A percentile compares a stretch with the other conserved stretches of the same genome.
Conservation (phyloP, 2,888 invertebrate species). For the Chloroclystis v-ata region DNA sequence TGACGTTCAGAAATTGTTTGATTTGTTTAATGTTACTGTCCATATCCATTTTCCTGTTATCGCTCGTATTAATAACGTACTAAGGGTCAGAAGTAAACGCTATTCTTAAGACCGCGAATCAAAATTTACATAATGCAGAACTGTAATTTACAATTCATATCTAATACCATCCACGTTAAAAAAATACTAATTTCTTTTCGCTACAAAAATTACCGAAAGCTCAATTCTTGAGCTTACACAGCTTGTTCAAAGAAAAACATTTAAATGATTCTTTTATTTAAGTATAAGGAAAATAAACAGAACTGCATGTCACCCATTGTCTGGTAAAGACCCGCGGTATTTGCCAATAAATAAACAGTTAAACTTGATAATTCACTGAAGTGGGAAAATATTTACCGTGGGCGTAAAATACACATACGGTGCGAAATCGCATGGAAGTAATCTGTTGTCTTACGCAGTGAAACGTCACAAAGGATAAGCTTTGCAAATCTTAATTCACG, state of each 20-base stretch:
- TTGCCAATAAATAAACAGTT: conserved; percentile 3
- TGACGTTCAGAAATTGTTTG: too few species aligned
- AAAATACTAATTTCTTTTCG: too few species aligned
- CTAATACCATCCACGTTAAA: too few species aligned
- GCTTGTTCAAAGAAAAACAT: neutral
- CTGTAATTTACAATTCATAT: too few species aligned
- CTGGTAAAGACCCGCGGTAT: neutral
- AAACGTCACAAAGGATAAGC: conserved; percentile 34
- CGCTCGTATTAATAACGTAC: neutral
- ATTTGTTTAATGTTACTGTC: too few species aligned
- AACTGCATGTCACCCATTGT: neutral
- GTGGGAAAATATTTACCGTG: conserved; percentile 12
- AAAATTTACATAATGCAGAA: too few species aligned
- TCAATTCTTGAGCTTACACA: too few species aligned
- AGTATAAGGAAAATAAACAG: conserved; percentile 8
- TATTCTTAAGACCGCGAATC: too few species aligned
- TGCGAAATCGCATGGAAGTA: conserved; percentile 59
- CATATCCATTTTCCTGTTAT: neutral
- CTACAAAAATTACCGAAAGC: too few species aligned
- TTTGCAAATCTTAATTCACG: neutral
- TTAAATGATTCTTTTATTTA: neutral
- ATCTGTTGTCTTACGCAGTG: conserved; percentile 49
- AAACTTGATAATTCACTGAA: neutral
- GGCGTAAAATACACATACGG: conserved; percentile 32
- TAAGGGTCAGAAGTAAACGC: neutral